Evolutionary conservation across 2,888 invertebrate species (phyloP), one percentile per base, ranked within the genome.

Genomic region (Caenorhabditis sp.): DNA sequence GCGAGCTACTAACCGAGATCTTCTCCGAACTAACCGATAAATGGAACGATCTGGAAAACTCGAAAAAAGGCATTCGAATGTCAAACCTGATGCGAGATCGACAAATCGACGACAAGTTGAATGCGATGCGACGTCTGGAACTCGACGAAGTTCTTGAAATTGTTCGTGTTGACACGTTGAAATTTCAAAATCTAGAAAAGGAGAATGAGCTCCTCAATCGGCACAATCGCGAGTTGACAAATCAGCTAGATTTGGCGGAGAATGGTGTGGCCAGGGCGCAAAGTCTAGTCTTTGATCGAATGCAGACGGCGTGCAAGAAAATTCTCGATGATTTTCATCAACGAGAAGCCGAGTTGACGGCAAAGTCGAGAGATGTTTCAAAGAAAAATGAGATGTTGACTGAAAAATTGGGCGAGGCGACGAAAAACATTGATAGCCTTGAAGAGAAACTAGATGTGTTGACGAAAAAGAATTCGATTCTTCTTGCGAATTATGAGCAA

Each of bases 271-370:
- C 62, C 21, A 67, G 65, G 26, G 61, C 65, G 1, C 72, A 73
- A 51, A 37, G 19, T 8, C 26, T 65, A 4, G 68, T 73, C 8
- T 68, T 73, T 62, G 65, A 65, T n/a, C 57, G 58, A 51, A 59
- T 73, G 57, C 43, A 68, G 31, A 26, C 27, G 1, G 23, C 58
- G 5, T 51, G 63, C 5, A 58, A 50, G 19, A 31, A 67, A 6
- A 49, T 72, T 64, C n/a, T 72, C 5, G 61, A 64, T 24, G 61
- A 72, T 17, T 72, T 72, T 50, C 67, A 67, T 27, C 54, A 26
- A 17, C 57, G 66, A 5, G 72, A 72, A 54, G 24, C 60, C 2
- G 64, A 23, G 4, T 26, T 63, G 1, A 43, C 54, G 26, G 64
- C 12, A 10, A 50, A 63, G 24, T 62, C 51, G 0, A 12, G 1